phyloP scores from a whole-genome alignment of 2,797 vertebrate genomes.

The Liasis olivaceus region DNA sequence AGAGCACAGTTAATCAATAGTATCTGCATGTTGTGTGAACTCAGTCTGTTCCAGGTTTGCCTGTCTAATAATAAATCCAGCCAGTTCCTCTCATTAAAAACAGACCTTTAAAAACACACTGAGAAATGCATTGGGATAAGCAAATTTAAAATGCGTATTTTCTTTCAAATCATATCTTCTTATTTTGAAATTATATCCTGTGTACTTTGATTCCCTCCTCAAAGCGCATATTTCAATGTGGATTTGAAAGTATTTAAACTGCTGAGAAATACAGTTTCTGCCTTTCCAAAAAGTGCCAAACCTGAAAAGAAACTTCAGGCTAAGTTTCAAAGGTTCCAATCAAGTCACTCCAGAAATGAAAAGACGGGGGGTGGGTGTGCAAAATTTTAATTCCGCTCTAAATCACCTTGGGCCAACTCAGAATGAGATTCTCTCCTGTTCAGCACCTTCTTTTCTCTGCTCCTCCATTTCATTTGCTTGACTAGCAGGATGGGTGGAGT shows the following conservation, averaged over 20 bases:
- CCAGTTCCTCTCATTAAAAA: background rate
- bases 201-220: background rate
- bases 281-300: background rate
- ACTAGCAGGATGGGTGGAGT: rapidly evolving
- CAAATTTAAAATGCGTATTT: background rate
- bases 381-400: background rate
- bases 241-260: background rate
- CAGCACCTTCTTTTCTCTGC: rapidly evolving
- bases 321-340: background rate
- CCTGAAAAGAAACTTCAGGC: background rate
- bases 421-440: background rate
- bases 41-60: background rate
- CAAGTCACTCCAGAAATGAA: background rate
- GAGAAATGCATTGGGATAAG: background rate
- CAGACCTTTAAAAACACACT: background rate
- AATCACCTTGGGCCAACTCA: background rate
- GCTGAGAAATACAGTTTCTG: background rate
- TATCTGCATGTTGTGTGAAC: background rate
- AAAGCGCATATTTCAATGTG: background rate
- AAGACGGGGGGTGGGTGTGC: background rate
- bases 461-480: background rate
- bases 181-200: background rate
- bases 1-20: background rate
- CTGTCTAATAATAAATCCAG: background rate
- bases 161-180: background rate